Base-by-base conservation (phyloP, 2,113 vertebrate genomes). In the Oenanthe oenanthe region DNA sequence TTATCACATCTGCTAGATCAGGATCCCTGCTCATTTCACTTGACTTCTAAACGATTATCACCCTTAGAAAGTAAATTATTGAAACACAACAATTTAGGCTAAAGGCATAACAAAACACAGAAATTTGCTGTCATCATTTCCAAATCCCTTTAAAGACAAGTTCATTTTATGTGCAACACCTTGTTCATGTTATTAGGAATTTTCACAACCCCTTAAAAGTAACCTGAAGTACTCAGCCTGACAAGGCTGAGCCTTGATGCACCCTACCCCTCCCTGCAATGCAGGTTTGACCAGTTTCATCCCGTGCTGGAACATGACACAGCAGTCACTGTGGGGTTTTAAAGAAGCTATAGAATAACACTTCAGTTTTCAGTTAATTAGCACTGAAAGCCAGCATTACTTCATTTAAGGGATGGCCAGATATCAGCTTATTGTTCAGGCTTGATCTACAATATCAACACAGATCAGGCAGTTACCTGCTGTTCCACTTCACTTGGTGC, bases 401-500 rank as follows among this genome's bases (percentile, higher is more conserved):
- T 80, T 93, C 28, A 77, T 43, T 61, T 65, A 42, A 91, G 34
- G 20, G 29, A 53, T 20, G 42, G 13, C 26, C 72, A 85, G 43
- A 40, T 31, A 94, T 7, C 43, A 86, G 45, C 8, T 38, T 57
- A 65, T 7, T 83, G 53, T 48, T 45, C 76, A 57, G 54, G 26
- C 25, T 40, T 70, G 26, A 88, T 40, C 28, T 53, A 75, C 38
- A 87, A 57, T 1, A 85, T 36, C 32, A 85, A 66, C 31, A 88
- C 36, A 19, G 40, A 62, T 6, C 6, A 87, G 20, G 28, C 56
- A 72, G 22, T 97, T 96, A 99, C 99, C 98, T 99, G 99, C 40
- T 98, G 98, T 29, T 99, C 99, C 92, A 98, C 31, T 90, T 99
- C 98, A 91, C 98, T 98, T 11, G 98, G 84, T 51, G 97, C 67